Evolutionary conservation across 2,888 invertebrate species (phyloP).

Genomic region (Diaperis boleti): DNA sequence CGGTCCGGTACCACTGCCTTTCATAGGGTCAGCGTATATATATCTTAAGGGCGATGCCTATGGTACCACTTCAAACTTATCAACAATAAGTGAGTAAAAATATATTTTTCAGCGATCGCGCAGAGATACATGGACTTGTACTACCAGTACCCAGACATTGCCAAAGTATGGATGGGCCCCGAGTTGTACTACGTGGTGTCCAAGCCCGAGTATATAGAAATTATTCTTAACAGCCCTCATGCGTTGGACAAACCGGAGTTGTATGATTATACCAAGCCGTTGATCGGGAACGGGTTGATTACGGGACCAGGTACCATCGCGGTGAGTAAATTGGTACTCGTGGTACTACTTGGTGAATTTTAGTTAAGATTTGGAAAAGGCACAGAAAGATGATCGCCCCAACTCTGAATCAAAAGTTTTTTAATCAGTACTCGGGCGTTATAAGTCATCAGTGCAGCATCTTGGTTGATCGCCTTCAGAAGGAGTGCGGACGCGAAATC

Average conservation of each 20-base stretch:
- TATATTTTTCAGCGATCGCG: slow-evolving; percentile 4
- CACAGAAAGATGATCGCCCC: slow-evolving; percentile 36
- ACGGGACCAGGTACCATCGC: slow-evolving; percentile 25
- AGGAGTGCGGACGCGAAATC: slow-evolving; percentile 6
- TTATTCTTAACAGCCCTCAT: slow-evolving; percentile 3
- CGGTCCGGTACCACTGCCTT: slow-evolving; percentile 10
- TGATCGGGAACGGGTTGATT: slow-evolving; percentile 20
- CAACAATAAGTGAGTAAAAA: neutral
- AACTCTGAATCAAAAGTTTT: slow-evolving; percentile 27
- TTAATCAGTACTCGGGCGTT: slow-evolving; percentile 9
- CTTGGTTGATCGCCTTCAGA: slow-evolving; percentile 2
- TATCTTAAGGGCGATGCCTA: slow-evolving; percentile 6
- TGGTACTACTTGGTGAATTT: neutral
- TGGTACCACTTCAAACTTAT: neutral
- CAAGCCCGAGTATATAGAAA: slow-evolving; percentile 34
- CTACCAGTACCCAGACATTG: slow-evolving; percentile 12
- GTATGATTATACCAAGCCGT: neutral
- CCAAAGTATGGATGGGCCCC: slow-evolving; percentile 15
- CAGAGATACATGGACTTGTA: neutral
- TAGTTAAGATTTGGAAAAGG: slow-evolving; percentile 20
- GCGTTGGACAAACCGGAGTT: slow-evolving; percentile 5
- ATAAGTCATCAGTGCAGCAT: slow-evolving; percentile 13
- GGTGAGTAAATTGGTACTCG: no score
- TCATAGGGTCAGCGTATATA: slow-evolving; percentile 11
- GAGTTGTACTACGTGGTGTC: slow-evolving; percentile 10